These are phyloP conservation scores for Gastrophysa polygoni DNA, from an alignment of 2,888 invertebrate species.

Conservation along the genomic window DNA sequence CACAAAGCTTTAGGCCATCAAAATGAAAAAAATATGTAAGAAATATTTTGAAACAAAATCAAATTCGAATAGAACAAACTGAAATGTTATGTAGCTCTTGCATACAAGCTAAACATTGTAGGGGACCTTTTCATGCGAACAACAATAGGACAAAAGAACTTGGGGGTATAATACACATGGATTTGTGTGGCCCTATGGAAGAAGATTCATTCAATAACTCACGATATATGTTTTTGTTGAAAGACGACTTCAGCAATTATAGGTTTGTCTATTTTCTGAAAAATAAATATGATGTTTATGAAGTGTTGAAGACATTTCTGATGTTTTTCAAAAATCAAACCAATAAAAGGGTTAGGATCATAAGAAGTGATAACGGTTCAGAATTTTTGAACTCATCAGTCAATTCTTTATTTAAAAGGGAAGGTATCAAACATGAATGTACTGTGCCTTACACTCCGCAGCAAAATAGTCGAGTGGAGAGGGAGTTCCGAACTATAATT, in stretches of 20 bases:
- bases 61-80: neutral
- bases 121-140: constrained; percentile 8
- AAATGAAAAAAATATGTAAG: constrained; percentile 25
- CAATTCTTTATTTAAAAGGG: constrained; percentile 8
- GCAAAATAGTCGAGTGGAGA: constrained; percentile 32
- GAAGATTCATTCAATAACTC: constrained; percentile 23
- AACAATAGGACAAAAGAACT: constrained; percentile 13
- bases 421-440: constrained; percentile 16
- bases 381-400: constrained; percentile 28
- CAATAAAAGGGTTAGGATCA: constrained; percentile 22
- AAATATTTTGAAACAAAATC: constrained; percentile 17
- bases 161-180: constrained; percentile 25
- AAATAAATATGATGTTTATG: constrained; percentile 24
- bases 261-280: constrained; percentile 22
- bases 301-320: constrained; percentile 25
- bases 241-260: constrained; percentile 30
- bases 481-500: constrained; percentile 26
- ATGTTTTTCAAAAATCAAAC: constrained; percentile 23
- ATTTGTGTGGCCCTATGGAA: constrained; percentile 31
- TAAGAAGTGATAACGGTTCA: constrained; percentile 38
- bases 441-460: constrained; percentile 33
- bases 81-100: constrained; percentile 6
- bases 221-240: constrained; percentile 30
- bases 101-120: constrained; percentile 19
- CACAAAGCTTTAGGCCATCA: constrained; percentile 27